A percentile compares a stretch with the other conserved stretches of the same genome.
Conservation (phyloP, 2,797 vertebrate genomes). For the Emys orbicularis region DNA sequence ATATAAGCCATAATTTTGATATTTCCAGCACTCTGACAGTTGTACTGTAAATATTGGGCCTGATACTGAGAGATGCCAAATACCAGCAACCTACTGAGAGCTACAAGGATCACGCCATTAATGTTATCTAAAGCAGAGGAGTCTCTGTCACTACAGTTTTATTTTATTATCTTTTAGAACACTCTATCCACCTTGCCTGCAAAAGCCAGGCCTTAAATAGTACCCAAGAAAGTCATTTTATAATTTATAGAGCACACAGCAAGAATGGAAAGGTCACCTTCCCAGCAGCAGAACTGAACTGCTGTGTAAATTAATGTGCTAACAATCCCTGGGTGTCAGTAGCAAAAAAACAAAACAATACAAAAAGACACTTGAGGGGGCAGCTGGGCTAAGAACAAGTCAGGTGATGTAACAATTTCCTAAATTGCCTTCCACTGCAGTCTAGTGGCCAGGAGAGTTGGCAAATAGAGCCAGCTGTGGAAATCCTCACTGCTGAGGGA, state of each 20-base stretch:
- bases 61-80: neutral
- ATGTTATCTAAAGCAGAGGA: neutral
- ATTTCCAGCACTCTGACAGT: neutral
- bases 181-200: rapidly evolving
- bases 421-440: neutral
- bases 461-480: neutral
- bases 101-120: neutral
- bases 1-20: neutral
- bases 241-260: neutral
- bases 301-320: neutral
- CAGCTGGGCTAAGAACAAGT: neutral
- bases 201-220: neutral
- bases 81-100: neutral
- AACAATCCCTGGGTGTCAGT: neutral
- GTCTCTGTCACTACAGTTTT: neutral
- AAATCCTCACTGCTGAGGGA: neutral
- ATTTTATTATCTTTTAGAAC: neutral
- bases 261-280: neutral
- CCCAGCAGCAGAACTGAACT: neutral
- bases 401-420: neutral
- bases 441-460: neutral
- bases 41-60: neutral
- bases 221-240: neutral
- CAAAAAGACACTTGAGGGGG: neutral
- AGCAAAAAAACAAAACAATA: neutral